phyloP scores from a whole-genome alignment of 2,888 invertebrate genomes.

The Scaptomyza parva region DNA sequence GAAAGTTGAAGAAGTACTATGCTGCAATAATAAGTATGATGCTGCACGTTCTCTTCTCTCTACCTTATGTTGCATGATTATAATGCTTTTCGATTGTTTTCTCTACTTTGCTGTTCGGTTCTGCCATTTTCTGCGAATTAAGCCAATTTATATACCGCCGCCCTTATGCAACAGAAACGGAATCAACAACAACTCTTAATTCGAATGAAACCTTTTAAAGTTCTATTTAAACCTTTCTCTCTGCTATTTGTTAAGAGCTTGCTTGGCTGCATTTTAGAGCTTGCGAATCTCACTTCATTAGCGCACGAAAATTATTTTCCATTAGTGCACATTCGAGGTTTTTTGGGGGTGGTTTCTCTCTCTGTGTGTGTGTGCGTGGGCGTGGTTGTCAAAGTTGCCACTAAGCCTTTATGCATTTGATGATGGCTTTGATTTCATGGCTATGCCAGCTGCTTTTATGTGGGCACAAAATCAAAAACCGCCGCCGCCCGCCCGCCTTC shows the following conservation, averaged over 20 bases:
- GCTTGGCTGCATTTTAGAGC: slow-evolving; percentile 19
- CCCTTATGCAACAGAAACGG: slow-evolving; percentile 38
- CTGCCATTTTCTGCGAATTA: slow-evolving; percentile 70
- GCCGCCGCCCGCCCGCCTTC: too few relatives aligned
- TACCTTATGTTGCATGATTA: slow-evolving; percentile 37
- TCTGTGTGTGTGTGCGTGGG: slow-evolving; percentile 15
- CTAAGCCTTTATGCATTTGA: slow-evolving; percentile 79
- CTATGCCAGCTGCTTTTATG: slow-evolving; percentile 49
- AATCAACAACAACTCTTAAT: slow-evolving; percentile 63
- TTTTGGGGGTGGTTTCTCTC: background rate
- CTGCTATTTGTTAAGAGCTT: slow-evolving; percentile 44
- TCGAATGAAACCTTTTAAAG: slow-evolving; percentile 14
- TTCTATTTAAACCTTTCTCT: too few relatives aligned
- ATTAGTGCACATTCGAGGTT: slow-evolving; percentile 56
- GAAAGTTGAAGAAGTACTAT: background rate
- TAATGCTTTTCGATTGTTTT: slow-evolving; percentile 45
- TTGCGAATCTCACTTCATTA: slow-evolving; percentile 65
- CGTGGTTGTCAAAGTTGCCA: slow-evolving; percentile 45
- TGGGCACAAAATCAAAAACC: slow-evolving; percentile 18
- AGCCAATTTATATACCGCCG: slow-evolving; percentile 69
- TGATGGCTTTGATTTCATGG: slow-evolving; percentile 75
- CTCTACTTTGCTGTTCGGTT: slow-evolving; percentile 41
- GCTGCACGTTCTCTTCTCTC: slow-evolving; percentile 30
- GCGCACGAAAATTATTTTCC: slow-evolving; percentile 70
- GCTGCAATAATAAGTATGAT: slow-evolving; percentile 40